These are phyloP conservation scores for Stenotaenia linearis DNA, from an alignment of 2,888 invertebrate genomes.

Conservation along the genomic window DNA sequence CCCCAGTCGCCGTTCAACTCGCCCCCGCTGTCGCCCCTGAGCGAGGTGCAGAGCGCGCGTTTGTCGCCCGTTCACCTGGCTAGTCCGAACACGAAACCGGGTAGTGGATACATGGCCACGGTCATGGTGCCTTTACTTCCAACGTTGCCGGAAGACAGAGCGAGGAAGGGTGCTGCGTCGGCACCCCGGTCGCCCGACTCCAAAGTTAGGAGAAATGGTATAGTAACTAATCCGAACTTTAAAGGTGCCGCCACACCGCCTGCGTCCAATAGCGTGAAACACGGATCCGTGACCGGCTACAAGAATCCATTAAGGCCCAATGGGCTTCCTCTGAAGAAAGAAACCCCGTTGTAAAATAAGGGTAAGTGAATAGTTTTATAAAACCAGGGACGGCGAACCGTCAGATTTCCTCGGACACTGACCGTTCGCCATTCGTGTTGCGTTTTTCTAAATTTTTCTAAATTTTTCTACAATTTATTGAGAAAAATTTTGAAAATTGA, in stretches of 20 bases:
- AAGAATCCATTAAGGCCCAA: slow-evolving; percentile 49
- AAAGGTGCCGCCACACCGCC: slow-evolving; percentile 32
- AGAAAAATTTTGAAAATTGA: too few species aligned
- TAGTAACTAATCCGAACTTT: slow-evolving; percentile 48
- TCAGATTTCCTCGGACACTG: neutral
- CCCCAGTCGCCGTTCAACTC: slow-evolving; percentile 71
- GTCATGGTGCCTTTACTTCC: neutral
- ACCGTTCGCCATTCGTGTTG: neutral
- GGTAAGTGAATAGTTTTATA: neutral
- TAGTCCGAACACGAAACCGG: slow-evolving; percentile 5
- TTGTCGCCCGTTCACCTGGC: slow-evolving; percentile 9
- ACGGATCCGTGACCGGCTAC: slow-evolving; percentile 33
- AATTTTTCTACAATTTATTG: too few species aligned
- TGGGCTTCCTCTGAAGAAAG: slow-evolving; percentile 79
- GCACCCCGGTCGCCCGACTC: slow-evolving; percentile 45
- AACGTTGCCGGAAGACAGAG: neutral
- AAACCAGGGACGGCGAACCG: neutral
- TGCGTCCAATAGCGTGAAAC: slow-evolving; percentile 37
- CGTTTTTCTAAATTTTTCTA: too few species aligned
- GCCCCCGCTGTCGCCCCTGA: slow-evolving; percentile 66
- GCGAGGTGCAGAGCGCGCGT: slow-evolving; percentile 41
- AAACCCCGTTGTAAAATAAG: slow-evolving; percentile 59
- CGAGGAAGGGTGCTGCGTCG: slow-evolving; percentile 30
- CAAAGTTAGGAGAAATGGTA: slow-evolving; percentile 46
- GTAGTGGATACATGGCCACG: neutral